Conservation (phyloP, 2,113 vertebrate species). For the Loxodonta africana region DNA sequence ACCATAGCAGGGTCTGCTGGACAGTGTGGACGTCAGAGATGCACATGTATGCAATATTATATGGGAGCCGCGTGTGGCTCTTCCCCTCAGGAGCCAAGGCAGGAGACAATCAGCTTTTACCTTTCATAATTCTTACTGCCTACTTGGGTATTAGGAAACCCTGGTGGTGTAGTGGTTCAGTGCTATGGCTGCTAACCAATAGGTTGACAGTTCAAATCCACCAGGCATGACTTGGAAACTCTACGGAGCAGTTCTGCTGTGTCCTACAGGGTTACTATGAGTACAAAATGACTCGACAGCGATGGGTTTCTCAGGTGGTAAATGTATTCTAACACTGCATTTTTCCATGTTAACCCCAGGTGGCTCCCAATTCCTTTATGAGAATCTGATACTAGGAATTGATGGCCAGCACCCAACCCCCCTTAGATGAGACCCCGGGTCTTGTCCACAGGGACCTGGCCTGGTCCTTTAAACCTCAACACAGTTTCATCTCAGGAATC, state of each 20-base stretch:
- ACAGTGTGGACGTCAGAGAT: too few species aligned
- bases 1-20: fast-evolving
- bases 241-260: too few species aligned
- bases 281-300: too few species aligned
- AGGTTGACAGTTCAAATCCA: too few species aligned
- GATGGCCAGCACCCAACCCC: too few species aligned
- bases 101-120: too few species aligned
- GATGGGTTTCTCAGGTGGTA: too few species aligned
- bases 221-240: too few species aligned
- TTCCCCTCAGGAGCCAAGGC: background rate
- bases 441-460: background rate
- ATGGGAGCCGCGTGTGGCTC: fast-evolving
- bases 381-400: background rate
- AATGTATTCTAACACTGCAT: fast-evolving
- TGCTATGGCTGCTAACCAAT: too few species aligned
- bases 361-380: background rate
- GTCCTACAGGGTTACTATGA: too few species aligned
- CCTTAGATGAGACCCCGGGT: background rate
- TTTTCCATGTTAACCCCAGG: background rate
- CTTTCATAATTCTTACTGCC: background rate
- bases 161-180: too few species aligned
- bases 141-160: too few species aligned
- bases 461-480: background rate
- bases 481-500: background rate
- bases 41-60: background rate